Conservation (phyloP, 2,888 invertebrate species). For the Melieria crassipennis region DNA sequence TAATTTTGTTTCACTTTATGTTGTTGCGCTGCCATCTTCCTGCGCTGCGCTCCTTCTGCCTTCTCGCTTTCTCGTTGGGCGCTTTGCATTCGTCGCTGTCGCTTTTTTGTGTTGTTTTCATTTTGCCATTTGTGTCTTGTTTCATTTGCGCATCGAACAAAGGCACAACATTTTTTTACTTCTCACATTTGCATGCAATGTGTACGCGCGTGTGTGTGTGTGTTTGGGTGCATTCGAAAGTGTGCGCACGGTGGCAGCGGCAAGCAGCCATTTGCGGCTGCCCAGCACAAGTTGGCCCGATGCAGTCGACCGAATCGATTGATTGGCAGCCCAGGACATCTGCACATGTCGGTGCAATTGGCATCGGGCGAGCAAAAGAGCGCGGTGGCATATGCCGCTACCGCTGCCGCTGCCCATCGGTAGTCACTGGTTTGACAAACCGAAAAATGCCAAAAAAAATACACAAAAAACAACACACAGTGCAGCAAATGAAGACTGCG, state of each 20-base stretch:
- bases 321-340: constrained; percentile 63
- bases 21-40: no score
- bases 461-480: no score
- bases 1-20: constrained; percentile 27
- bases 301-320: constrained; percentile 60
- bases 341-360: constrained; percentile 59
- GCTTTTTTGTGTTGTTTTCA: background rate
- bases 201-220: background rate
- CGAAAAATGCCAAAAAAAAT: no score
- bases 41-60: no score
- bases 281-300: constrained; percentile 39
- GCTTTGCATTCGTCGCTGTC: no score
- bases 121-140: constrained; percentile 20
- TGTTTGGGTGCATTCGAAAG: background rate
- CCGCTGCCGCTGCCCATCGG: no score
- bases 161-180: background rate
- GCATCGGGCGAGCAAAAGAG: constrained; percentile 13
- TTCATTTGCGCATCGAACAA: constrained; percentile 10
- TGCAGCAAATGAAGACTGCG: no score
- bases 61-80: no score
- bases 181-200: background rate
- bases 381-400: background rate
- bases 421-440: no score
- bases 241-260: background rate
- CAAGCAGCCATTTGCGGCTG: no score